phyloP scores from a whole-genome alignment of 1,140 invertebrate species.

The Scaptomyza hsui region DNA sequence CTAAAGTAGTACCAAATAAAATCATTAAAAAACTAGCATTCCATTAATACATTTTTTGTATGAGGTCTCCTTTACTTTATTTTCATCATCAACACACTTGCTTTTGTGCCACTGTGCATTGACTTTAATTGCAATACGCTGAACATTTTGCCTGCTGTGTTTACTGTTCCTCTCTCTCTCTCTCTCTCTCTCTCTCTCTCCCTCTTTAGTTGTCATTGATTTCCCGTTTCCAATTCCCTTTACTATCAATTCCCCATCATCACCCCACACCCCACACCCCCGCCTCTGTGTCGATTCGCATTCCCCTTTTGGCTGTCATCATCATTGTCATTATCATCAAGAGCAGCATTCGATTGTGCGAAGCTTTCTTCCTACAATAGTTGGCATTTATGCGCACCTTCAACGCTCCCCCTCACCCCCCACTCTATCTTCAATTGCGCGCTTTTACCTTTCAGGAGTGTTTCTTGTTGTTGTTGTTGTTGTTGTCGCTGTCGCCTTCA shows the following conservation, averaged over 20 bases:
- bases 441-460: slow-evolving; percentile 33
- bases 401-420: background rate
- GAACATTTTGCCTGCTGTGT: background rate
- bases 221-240: slow-evolving; percentile 12
- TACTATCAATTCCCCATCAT: background rate
- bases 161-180: background rate
- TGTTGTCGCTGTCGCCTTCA: background rate
- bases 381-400: slow-evolving; percentile 46
- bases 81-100: no score
- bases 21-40: no score
- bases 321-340: slow-evolving; percentile 37
- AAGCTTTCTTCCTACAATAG: slow-evolving; percentile 48
- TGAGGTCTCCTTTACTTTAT: no score
- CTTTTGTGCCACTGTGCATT: slow-evolving; percentile 25
- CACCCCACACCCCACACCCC: background rate
- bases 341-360: slow-evolving; percentile 50
- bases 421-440: slow-evolving; percentile 19
- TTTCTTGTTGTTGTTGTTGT: slow-evolving; percentile 2
- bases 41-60: no score
- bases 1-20: no score
- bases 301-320: slow-evolving; percentile 43
- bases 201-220: background rate
- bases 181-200: no score
- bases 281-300: slow-evolving; percentile 9
- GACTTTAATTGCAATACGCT: slow-evolving; percentile 17